Evolutionary conservation across 1,140 invertebrate genomes (phyloP), one percentile per base, ranked within the genome.

Genomic region (Cotesia vestalis): DNA sequence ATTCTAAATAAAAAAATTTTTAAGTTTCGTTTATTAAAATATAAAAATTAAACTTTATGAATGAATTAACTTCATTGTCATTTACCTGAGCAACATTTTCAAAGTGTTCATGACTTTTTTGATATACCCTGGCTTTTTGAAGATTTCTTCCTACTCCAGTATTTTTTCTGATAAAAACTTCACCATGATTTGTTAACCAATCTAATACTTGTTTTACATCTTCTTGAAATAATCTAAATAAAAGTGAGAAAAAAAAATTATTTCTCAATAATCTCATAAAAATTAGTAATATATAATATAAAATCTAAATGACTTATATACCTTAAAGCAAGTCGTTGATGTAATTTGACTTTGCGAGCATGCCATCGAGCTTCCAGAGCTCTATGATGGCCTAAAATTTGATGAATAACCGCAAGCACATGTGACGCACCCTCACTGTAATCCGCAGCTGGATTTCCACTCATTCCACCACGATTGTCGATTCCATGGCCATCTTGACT

Each of bases 101-200:
- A 86, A 99, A 98, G 85, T 98, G 96, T 87, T 98, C 95, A 85
- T 99, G 97, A 87, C 96, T 98, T 88, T 98, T 98, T 86, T 98
- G 97, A 86, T 98, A 95, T 2, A 96, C 94, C 79, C 95, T 91
- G 9, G 97, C 96, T 86, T 97, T 96, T 82, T 96, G 94, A 71
- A 98, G 88, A 88, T 96, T 98, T 75, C 96, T 90, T 59, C 98
- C 98, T 72, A 99, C 96, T 11, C 96, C 95, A 4, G 94, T 95
- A 84, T 99, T 99, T 84, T 99, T 99, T 76, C 94, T 90, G 36
- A 99, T 90, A 83, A 99, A 99, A 3, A 98, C 96, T 89, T 99
- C 97, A n/a, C 98, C 98, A 83, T 99, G 98, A 81, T 98, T 98
- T 68, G 97, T 94, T 62, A 99, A 83, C 98, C 98, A 99, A 79